These are phyloP conservation scores for Lepilemur ruficaudatus DNA, from an alignment of 2,797 vertebrate genomes.

Conservation along the genomic window DNA sequence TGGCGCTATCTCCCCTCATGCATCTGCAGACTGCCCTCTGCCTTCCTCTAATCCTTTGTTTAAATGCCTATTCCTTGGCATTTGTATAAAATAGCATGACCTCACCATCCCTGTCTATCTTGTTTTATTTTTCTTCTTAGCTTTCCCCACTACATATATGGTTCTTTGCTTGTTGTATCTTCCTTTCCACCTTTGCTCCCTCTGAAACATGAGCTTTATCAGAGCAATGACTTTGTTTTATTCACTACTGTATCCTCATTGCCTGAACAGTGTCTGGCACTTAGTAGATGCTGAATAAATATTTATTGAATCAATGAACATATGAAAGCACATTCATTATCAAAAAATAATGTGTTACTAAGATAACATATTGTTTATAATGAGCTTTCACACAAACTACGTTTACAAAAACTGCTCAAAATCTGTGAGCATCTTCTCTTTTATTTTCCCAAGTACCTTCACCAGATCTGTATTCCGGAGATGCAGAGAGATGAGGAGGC, in stretches of 20 bases:
- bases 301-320: background rate
- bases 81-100: background rate
- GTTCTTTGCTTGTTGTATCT: background rate
- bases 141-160: background rate
- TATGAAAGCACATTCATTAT: background rate
- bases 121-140: background rate
- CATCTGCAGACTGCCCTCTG: background rate
- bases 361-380: background rate
- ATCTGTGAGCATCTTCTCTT: background rate
- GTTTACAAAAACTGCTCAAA: background rate
- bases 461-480: background rate
- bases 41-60: background rate
- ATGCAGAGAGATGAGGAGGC: background rate
- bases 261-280: background rate
- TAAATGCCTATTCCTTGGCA: background rate
- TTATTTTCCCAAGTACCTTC: background rate
- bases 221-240: background rate
- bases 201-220: background rate
- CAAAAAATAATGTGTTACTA: constrained; percentile 14
- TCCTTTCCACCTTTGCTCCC: background rate
- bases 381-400: background rate
- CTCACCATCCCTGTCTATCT: background rate
- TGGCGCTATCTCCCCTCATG: background rate
- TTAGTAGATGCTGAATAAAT: background rate
- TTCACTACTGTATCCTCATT: background rate